Evolutionary conservation across 2,888 invertebrate genomes (phyloP).

Genomic region (Eledona agricola): DNA sequence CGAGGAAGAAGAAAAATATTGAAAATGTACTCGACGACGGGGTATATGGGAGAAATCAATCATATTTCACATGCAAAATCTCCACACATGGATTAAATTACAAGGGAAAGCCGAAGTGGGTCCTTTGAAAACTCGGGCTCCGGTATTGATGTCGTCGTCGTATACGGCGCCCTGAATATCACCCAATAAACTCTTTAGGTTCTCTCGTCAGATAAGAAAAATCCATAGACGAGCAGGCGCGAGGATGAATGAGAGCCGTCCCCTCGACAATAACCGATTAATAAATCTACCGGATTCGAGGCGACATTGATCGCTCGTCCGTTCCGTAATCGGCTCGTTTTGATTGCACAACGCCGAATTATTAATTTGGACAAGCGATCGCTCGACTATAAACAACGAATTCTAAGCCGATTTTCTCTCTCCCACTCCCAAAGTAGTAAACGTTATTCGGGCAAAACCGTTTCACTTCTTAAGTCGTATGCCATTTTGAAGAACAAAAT

Average conservation of each 20-base stretch:
- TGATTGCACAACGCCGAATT: slow-evolving; percentile 27
- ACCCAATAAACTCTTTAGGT: slow-evolving; percentile 46
- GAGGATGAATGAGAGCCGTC: no score
- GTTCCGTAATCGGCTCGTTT: slow-evolving; percentile 26
- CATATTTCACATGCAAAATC: slow-evolving; percentile 47
- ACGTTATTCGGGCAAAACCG: no score
- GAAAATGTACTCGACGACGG: slow-evolving; percentile 38
- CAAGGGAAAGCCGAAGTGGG: slow-evolving; percentile 42
- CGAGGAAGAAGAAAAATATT: slow-evolving; percentile 29
- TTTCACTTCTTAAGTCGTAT: no score
- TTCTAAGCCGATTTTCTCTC: no score
- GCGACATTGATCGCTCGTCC: slow-evolving; percentile 19
- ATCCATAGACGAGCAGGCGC: slow-evolving; percentile 14
- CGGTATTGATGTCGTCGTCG: slow-evolving; percentile 39
- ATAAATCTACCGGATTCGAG: slow-evolving; percentile 10
- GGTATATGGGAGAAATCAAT: slow-evolving; percentile 46
- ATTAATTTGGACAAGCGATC: slow-evolving; percentile 20
- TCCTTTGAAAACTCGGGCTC: slow-evolving; percentile 41
- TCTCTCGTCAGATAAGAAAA: slow-evolving; percentile 43
- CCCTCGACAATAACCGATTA: slow-evolving; percentile 7
- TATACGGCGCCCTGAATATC: slow-evolving; percentile 40
- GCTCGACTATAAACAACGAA: slow-evolving; percentile 12
- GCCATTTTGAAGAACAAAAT: no score
- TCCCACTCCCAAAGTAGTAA: no score
- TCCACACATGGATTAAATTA: slow-evolving; percentile 47